A percentile compares a stretch with the other conserved stretches of the same genome.
These are phyloP conservation scores for Bubalus kerabau DNA, from an alignment of 2,113 vertebrate genomes.

Conservation along the genomic window DNA sequence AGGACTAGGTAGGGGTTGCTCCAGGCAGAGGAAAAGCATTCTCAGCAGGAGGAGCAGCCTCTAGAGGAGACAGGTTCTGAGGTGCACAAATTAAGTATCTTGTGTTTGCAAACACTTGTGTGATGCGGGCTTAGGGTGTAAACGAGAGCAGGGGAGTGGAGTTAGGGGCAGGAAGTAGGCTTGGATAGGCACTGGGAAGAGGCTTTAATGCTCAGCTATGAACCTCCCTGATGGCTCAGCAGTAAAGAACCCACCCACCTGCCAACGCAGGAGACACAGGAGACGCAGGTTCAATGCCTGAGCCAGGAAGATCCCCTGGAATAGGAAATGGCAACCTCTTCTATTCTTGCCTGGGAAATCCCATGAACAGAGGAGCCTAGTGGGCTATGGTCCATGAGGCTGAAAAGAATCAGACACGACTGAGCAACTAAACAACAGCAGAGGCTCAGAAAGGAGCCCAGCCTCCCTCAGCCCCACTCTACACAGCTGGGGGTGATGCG, in stretches of 20 bases:
- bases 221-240: not conserved
- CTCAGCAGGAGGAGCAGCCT: not conserved
- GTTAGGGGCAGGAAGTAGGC: not conserved
- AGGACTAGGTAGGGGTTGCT: not conserved
- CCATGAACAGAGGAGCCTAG: not conserved
- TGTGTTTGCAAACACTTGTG: not conserved
- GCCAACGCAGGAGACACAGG: not conserved
- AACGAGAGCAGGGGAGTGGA: accelerated
- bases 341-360: not conserved
- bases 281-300: not conserved
- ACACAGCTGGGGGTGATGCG: accelerated
- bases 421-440: not conserved
- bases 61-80: not conserved
- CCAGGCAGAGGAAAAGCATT: not conserved
- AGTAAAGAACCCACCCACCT: not conserved
- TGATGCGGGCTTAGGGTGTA: not conserved
- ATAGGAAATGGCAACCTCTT: not conserved
- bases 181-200: not conserved
- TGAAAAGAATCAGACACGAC: not conserved
- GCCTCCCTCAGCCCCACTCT: not conserved
- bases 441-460: not conserved
- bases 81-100: not conserved
- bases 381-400: not conserved
- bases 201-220: not conserved
- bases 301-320: not conserved